Evolutionary conservation across 2,888 invertebrate species (phyloP).

Genomic region (Anarsia innoxiella): DNA sequence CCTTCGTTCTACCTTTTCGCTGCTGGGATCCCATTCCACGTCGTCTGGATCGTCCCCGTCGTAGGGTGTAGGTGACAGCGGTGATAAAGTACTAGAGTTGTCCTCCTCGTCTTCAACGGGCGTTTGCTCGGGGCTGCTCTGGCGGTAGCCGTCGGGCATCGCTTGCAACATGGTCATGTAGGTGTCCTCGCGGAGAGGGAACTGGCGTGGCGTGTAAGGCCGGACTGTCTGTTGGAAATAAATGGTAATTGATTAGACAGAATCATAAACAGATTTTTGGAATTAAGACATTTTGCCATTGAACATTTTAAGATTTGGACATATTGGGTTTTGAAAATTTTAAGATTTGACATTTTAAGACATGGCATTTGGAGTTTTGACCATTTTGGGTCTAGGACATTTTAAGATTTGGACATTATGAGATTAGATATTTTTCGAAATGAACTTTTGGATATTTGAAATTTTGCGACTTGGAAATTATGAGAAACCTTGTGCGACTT

Average conservation of each 20-base stretch:
- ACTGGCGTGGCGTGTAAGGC: conserved; percentile 84
- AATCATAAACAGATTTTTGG: too few species aligned
- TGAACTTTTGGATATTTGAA: too few species aligned
- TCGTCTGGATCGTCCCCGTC: conserved; percentile 91
- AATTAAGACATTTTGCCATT: too few species aligned
- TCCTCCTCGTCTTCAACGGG: conserved; percentile 20
- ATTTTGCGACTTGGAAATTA: too few species aligned
- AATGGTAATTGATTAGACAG: conserved; percentile 20
- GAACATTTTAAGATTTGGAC: too few species aligned
- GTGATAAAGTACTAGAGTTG: conserved; percentile 38
- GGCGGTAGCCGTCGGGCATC: conserved; percentile 80
- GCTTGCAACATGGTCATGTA: conserved; percentile 80
- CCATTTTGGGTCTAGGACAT: too few species aligned
- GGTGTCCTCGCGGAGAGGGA: conserved; percentile 82
- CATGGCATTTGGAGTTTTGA: too few species aligned
- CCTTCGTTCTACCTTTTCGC: conserved; percentile 43
- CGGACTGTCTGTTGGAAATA: conserved; percentile 73
- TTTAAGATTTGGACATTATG: too few species aligned
- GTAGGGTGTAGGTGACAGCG: conserved; percentile 43
- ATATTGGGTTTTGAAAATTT: too few species aligned
- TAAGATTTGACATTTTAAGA: too few species aligned
- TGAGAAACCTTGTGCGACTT: too few species aligned
- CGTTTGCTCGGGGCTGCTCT: conserved; percentile 16
- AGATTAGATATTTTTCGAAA: too few species aligned
- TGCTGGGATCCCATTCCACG: conserved; percentile 83